Evolutionary conservation across 2,888 invertebrate genomes (phyloP).

Genomic region (Mimumesa dahlbomi): DNA sequence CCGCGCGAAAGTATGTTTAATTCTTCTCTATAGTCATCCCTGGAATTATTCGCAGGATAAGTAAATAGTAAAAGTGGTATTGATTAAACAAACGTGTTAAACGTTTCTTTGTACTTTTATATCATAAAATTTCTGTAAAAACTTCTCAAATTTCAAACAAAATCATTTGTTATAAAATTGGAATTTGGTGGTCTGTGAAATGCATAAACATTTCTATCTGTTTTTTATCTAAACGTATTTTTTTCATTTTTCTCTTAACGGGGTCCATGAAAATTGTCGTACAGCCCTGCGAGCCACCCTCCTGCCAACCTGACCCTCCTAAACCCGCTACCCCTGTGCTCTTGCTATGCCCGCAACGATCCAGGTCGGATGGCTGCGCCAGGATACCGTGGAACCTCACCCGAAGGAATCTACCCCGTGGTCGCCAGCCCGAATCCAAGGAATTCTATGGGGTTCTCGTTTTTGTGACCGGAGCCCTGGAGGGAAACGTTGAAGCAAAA

Average conservation of each 20-base stretch:
- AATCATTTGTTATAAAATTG: too few species aligned
- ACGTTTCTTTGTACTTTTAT: too few species aligned
- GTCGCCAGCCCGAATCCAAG: neutral
- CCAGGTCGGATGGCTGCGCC: conserved; percentile 25
- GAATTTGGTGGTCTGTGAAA: too few species aligned
- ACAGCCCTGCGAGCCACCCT: conserved; percentile 13
- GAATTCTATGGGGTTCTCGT: neutral
- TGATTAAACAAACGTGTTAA: too few species aligned
- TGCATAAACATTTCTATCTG: too few species aligned
- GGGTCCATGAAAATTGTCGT: neutral
- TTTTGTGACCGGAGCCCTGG: neutral
- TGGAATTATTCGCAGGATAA: too few species aligned
- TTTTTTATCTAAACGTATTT: neutral
- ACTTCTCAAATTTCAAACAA: too few species aligned
- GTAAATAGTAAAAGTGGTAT: too few species aligned
- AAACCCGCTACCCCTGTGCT: conserved; percentile 10
- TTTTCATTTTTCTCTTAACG: too few species aligned
- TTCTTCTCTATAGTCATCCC: too few species aligned
- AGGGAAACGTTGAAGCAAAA: neutral
- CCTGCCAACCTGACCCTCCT: conserved; percentile 17
- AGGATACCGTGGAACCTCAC: conserved; percentile 11
- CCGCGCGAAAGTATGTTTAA: too few species aligned
- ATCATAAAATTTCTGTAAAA: too few species aligned
- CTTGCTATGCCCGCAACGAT: conserved; percentile 20
- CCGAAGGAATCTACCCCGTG: neutral